These are phyloP conservation scores for Grammomys dolichurus DNA, from an alignment of 2,113 vertebrate species.

Conservation along the genomic window DNA sequence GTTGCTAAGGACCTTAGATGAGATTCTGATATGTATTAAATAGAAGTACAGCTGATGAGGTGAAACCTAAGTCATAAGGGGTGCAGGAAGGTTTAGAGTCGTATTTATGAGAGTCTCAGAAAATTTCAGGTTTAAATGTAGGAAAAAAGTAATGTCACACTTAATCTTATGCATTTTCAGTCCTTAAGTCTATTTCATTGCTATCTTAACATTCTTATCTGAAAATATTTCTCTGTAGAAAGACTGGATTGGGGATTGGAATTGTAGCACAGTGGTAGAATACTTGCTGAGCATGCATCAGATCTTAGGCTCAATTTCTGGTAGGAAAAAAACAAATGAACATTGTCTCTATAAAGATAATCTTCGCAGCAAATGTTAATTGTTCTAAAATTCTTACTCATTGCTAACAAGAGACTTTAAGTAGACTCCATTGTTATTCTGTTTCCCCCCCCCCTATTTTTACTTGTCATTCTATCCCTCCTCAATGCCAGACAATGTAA, in stretches of 20 bases:
- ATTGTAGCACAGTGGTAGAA: background rate
- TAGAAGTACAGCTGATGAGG: background rate
- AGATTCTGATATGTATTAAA: background rate
- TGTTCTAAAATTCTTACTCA: background rate
- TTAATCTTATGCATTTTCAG: background rate
- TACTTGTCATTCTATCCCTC: background rate
- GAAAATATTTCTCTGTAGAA: background rate
- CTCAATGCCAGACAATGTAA: constrained; percentile 38
- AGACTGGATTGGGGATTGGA: background rate
- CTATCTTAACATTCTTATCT: background rate
- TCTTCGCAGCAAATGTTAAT: background rate
- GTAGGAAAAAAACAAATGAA: background rate
- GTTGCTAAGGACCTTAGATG: background rate
- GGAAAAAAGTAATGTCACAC: background rate
- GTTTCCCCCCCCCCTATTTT: background rate
- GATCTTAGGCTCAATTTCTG: background rate
- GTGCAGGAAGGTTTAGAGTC: background rate
- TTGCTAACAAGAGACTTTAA: background rate
- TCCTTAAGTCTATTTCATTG: background rate
- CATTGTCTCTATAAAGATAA: background rate
- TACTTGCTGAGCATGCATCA: background rate
- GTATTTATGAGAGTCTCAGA: background rate
- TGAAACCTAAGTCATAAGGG: background rate
- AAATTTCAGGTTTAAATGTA: background rate
- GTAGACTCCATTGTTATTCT: background rate